phyloP scores from a whole-genome alignment of 37 sponge, comb jelly and placozoan species.

The Petrosia ficiformis region DNA sequence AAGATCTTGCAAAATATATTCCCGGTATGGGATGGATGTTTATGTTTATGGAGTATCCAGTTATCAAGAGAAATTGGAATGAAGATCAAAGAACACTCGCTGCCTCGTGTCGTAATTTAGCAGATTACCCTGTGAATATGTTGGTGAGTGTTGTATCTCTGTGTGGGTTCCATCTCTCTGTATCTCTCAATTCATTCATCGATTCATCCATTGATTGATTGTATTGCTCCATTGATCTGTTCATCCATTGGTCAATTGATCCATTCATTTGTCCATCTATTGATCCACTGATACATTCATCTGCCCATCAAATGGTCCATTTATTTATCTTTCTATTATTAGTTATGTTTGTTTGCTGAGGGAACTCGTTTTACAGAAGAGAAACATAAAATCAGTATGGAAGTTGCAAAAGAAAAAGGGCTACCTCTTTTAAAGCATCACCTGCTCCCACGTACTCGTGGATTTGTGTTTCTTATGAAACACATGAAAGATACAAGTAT shows the following conservation, averaged over 20 bases:
- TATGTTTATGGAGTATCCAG: conserved; percentile 81
- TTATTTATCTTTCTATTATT: background rate
- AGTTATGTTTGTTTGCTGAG: conserved; percentile 87
- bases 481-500: conserved; percentile 44
- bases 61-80: conserved; percentile 76
- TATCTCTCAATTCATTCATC: background rate
- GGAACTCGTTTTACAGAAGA: conserved; percentile 87
- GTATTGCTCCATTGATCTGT: background rate
- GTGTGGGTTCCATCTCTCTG: background rate
- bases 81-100: conserved; percentile 61
- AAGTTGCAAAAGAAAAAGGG: conserved; percentile 50
- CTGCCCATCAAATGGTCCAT: background rate
- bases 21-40: conserved; percentile 93
- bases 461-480: conserved; percentile 64
- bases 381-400: conserved; percentile 73
- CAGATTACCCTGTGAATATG: conserved; percentile 75
- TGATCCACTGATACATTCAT: background rate
- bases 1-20: conserved; percentile 79
- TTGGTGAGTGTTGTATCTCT: conserved; percentile 37
- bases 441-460: conserved; percentile 83
- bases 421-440: conserved; percentile 72
- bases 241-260: background rate
- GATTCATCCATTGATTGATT: background rate
- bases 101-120: conserved; percentile 42
- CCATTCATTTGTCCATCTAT: background rate